Evolutionary conservation across 2,113 vertebrate species (phyloP).

Genomic region (Cichladusa arquata): DNA sequence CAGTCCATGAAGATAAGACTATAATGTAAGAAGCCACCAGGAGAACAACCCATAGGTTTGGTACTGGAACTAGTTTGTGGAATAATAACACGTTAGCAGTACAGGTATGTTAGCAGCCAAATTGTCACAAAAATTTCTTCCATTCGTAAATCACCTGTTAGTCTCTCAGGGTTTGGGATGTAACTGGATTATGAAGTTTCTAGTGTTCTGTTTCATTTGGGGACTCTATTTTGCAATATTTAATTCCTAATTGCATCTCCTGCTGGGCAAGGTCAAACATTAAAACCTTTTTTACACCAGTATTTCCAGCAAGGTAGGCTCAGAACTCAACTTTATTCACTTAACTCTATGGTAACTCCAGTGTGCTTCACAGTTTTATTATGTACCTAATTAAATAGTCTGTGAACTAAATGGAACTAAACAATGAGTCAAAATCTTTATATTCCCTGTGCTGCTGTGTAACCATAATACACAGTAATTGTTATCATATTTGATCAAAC

Average conservation of each 20-base stretch:
- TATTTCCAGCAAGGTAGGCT: background rate
- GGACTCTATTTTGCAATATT: background rate
- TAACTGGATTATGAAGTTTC: background rate
- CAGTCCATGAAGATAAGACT: background rate
- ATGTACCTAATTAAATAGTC: background rate
- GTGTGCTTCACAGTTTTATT: background rate
- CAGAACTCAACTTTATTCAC: background rate
- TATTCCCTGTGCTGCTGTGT: background rate
- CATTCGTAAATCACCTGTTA: fast-evolving
- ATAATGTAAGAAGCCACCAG: background rate
- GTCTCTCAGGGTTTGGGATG: background rate
- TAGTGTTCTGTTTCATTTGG: background rate
- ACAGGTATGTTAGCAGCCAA: background rate
- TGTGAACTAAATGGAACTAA: background rate
- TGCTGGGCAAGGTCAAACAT: background rate
- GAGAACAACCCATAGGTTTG: background rate
- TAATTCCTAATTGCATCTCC: background rate
- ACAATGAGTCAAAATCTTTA: background rate
- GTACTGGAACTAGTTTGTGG: background rate
- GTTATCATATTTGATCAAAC: background rate
- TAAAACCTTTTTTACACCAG: background rate
- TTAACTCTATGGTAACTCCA: background rate
- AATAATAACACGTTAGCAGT: background rate
- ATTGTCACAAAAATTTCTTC: background rate
- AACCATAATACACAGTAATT: background rate